Evolutionary conservation across 2,888 invertebrate genomes (phyloP), one percentile per base, ranked within the genome.

Genomic region (Torymus aiolomorphi): DNA sequence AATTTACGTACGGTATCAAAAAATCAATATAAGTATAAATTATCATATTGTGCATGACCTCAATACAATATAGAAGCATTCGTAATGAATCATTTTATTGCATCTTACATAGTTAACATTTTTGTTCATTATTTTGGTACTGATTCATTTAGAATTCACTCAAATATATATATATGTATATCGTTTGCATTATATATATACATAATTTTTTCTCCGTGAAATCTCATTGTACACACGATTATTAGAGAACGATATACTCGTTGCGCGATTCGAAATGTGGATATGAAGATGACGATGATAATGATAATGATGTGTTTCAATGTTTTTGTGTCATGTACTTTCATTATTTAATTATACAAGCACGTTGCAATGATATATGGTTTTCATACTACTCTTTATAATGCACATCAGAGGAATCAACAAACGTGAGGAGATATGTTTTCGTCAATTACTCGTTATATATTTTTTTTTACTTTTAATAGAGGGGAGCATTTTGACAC

Each of bases 351-450:
- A 14, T 74, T 69, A 69, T 42, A 63, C 31, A 80, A 77, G 77
- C 77, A 76, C 57, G 72, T 66, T 76, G 76, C 16, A 67, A 76
- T 73, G 31, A 77, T 77, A 80, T 73, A 57, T 31, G 52, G 12
- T 66, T 65, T 71, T 20, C 54, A 18, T 42, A 24, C 57, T 62
- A 61, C 49, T 59, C 42, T 61, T 77, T 73, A 59, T 77, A 80
- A 77, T 80, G 76, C 72, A 80, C 76, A 77, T 80, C 65, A 70
- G 76, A 73, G 73, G 73, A 73, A 80, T 77, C 73, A 69, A 80
- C 74, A 77, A 80, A 76, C 18, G 63, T 65, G 73, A 67, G 56
- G 73, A 65, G 80, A 80, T 80, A 80, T 80, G 80, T 80, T 66
- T 71, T 73, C 18, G 24, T 73, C 14, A 63, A 67, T 52, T 54